Conservation (phyloP, 2,113 vertebrate species). For the Herpailurus yagouaroundi region DNA sequence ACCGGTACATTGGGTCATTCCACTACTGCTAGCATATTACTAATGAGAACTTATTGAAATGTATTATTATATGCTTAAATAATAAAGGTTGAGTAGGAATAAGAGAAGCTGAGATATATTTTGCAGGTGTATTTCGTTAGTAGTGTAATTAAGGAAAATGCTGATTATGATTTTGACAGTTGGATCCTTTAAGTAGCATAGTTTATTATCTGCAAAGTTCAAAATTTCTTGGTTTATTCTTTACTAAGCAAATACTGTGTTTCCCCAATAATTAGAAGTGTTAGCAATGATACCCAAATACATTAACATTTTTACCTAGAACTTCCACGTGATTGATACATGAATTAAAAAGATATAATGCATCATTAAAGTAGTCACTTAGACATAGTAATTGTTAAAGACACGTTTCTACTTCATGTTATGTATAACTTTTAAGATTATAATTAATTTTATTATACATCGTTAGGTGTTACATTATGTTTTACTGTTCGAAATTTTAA, state of each 20-base stretch:
- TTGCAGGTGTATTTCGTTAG: constrained; percentile 61
- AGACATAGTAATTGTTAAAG: neutral
- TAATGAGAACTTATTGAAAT: constrained; percentile 58
- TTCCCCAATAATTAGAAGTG: neutral
- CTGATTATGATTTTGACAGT: constrained; percentile 63
- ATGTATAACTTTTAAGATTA: constrained; percentile 35
- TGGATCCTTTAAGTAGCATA: constrained; percentile 58
- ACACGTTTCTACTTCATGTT: constrained; percentile 32
- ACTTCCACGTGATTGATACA: constrained; percentile 24
- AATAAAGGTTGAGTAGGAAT: constrained; percentile 53
- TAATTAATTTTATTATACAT: constrained; percentile 9
- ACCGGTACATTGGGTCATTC: constrained; percentile 71
- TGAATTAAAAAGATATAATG: constrained; percentile 42
- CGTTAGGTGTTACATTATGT: neutral
- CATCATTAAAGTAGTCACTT: constrained; percentile 47
- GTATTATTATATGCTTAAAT: constrained; percentile 62
- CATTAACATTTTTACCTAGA: constrained; percentile 26
- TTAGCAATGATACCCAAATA: constrained; percentile 52
- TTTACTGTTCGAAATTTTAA: constrained; percentile 51
- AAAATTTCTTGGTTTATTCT: constrained; percentile 70
- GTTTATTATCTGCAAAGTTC: constrained; percentile 59
- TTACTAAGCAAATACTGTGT: constrained; percentile 65
- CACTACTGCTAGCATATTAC: constrained; percentile 51
- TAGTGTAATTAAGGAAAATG: constrained; percentile 61
- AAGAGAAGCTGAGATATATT: constrained; percentile 38